Conservation (phyloP, 2,888 invertebrate species). For the Catocala nupta region DNA sequence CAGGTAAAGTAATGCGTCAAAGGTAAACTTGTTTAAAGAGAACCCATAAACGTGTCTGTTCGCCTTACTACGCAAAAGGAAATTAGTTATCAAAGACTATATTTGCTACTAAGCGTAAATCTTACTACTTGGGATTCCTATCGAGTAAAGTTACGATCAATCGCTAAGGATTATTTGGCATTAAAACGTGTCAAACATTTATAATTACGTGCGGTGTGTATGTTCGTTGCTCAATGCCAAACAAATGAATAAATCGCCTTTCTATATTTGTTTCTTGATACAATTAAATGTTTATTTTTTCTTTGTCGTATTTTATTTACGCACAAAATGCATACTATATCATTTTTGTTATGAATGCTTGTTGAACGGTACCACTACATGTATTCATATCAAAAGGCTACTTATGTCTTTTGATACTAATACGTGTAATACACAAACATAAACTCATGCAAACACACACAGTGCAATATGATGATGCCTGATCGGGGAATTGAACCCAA, state of each 20-base stretch:
- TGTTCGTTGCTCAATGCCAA: slow-evolving; percentile 2
- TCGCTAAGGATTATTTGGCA: neutral
- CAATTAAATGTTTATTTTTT: neutral
- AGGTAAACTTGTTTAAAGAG: too few species aligned
- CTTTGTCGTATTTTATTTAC: neutral
- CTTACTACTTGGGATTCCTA: slow-evolving; percentile 8
- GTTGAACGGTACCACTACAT: too few species aligned
- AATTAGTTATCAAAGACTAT: neutral
- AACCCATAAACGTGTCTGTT: too few species aligned
- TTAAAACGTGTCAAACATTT: slow-evolving; percentile 12
- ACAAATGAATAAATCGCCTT: slow-evolving; percentile 3
- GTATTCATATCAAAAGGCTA: too few species aligned
- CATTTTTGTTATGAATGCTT: too few species aligned
- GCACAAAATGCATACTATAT: too few species aligned
- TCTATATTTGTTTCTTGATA: neutral
- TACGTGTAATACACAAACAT: too few species aligned
- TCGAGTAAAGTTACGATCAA: slow-evolving; percentile 8
- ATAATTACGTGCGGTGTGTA: neutral
- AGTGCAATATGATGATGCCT: too few species aligned
- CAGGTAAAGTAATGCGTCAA: too few species aligned
- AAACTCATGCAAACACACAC: too few species aligned
- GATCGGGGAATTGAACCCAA: too few species aligned
- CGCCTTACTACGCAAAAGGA: neutral
- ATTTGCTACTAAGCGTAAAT: neutral
- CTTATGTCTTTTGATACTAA: too few species aligned